phyloP scores from a whole-genome alignment of 1,140 invertebrate genomes.

The Stegodyphus dumicola region DNA sequence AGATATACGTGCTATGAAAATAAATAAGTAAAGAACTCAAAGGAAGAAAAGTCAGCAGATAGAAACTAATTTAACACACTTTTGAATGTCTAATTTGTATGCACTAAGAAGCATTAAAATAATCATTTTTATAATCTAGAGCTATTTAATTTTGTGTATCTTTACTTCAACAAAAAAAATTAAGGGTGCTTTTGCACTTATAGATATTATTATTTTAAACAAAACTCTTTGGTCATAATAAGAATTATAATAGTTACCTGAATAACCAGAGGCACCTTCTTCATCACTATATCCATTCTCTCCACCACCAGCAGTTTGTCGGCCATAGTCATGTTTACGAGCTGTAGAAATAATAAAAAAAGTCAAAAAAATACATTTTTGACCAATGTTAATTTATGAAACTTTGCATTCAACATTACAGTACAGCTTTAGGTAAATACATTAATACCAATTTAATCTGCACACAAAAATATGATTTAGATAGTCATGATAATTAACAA shows the following conservation, averaged over 20 bases:
- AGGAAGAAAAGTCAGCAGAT: background rate
- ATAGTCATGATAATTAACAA: too few relatives aligned
- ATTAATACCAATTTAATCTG: background rate
- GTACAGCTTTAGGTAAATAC: background rate
- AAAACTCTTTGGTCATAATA: background rate
- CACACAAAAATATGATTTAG: too few relatives aligned
- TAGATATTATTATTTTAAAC: background rate
- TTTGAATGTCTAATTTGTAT: background rate
- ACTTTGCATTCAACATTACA: background rate
- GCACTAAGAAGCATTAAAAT: background rate
- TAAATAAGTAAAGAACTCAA: too few relatives aligned
- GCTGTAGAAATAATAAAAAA: constrained; percentile 77
- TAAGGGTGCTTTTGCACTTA: background rate
- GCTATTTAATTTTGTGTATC: background rate
- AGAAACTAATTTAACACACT: background rate
- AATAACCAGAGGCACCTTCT: constrained; percentile 66
- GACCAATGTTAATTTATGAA: constrained; percentile 43
- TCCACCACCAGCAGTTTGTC: constrained; percentile 66
- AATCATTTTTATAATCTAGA: background rate
- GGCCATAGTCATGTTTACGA: constrained; percentile 69
- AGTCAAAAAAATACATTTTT: constrained; percentile 74
- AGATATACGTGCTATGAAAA: too few relatives aligned
- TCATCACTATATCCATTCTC: constrained; percentile 71
- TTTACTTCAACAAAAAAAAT: background rate
- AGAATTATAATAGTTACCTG: constrained; percentile 61